Evolutionary conservation across 1,140 invertebrate species (phyloP).

Genomic region (Semibalanus balanoides): DNA sequence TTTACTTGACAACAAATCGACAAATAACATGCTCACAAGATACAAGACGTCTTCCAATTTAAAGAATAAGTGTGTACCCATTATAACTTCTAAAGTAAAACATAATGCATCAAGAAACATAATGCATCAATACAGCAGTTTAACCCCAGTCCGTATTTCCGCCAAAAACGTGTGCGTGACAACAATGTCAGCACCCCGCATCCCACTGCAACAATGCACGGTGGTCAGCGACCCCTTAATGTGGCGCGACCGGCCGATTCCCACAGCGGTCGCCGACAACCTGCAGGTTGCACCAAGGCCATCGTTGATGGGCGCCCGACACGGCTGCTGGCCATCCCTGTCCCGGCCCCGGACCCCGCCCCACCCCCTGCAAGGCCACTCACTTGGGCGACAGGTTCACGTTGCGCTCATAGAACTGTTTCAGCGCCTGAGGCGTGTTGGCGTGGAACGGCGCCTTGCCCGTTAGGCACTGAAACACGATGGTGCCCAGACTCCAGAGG

Average conservation of each 20-base stretch:
- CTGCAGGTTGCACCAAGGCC: no score
- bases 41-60: not conserved
- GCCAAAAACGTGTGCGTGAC: no score
- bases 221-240: no score
- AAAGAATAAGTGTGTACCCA: not conserved
- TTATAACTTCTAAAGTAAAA: no score
- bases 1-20: no score
- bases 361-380: conserved; percentile 23
- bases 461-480: conserved; percentile 96
- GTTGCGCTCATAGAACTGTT: conserved; percentile 94
- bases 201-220: no score
- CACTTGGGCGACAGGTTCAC: conserved; percentile 88
- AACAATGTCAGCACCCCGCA: no score
- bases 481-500: conserved; percentile 96
- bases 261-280: no score
- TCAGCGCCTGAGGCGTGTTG: conserved; percentile 92
- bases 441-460: conserved; percentile 98
- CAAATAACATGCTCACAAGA: not conserved
- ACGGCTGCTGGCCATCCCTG: no score
- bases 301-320: no score
- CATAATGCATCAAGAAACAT: not conserved
- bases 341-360: no score
- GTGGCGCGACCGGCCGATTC: no score
- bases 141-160: not conserved
- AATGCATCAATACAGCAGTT: not conserved